These are phyloP conservation scores for Branchellion lobata DNA, from an alignment of 2,888 invertebrate species.

Conservation along the genomic window DNA sequence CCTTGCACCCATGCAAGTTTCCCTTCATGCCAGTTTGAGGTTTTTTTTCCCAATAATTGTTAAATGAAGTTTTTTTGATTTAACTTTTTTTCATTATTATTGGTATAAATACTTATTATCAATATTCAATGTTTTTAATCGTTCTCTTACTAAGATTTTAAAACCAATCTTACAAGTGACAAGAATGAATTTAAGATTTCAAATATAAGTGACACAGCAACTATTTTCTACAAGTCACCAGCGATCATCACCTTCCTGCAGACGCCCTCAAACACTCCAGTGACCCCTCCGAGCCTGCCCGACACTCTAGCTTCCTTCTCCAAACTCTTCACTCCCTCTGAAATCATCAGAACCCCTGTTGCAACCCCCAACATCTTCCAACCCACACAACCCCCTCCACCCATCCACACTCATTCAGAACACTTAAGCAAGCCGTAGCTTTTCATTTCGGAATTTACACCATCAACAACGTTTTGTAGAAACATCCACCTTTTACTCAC, in stretches of 20 bases:
- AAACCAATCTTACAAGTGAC: background rate
- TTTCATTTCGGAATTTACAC: background rate
- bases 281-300: constrained; percentile 89
- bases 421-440: background rate
- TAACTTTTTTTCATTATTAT: background rate
- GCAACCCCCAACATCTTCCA: background rate
- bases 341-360: constrained; percentile 26
- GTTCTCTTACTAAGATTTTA: background rate
- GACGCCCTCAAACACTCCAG: constrained; percentile 90
- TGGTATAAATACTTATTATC: background rate
- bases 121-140: background rate
- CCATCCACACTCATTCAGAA: background rate
- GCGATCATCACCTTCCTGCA: constrained; percentile 61
- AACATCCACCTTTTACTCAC: too few relatives aligned
- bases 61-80: background rate
- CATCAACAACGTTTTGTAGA: too few relatives aligned
- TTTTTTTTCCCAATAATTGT: background rate
- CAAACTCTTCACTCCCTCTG: constrained; percentile 66
- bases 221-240: background rate
- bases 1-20: constrained; percentile 21
- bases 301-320: constrained; percentile 85
- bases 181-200: background rate
- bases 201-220: background rate
- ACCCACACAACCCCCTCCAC: constrained; percentile 2
- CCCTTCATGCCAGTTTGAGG: constrained; percentile 35